Percentiles rank a stretch among this genome's conserved stretches.
Evolutionary conservation across 2,888 invertebrate genomes (phyloP).

Genomic region (Strigamia crassipes): DNA sequence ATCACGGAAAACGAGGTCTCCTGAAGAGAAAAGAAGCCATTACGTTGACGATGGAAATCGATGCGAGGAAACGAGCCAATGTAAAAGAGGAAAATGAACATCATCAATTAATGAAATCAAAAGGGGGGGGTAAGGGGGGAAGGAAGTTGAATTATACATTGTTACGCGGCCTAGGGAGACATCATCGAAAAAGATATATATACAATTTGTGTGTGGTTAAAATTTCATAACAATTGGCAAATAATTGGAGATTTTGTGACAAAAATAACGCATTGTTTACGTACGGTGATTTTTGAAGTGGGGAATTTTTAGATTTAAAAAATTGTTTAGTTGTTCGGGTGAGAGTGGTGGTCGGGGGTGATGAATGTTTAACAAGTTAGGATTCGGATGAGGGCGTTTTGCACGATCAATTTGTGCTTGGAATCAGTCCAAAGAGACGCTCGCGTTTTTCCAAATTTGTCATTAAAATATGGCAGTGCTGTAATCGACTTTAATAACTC

Average conservation of each 20-base stretch:
- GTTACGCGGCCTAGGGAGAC: no score
- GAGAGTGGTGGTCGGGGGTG: no score
- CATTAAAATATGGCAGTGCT: slow-evolving; percentile 39
- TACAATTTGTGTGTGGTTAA: no score
- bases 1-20: slow-evolving; percentile 35
- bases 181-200: no score
- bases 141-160: not conserved
- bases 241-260: no score
- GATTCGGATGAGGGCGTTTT: not conserved
- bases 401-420: not conserved
- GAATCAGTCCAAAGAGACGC: not conserved
- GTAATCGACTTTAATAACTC: slow-evolving; percentile 40
- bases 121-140: not conserved
- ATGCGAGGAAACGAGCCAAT: slow-evolving; percentile 37
- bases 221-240: no score
- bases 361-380: not conserved
- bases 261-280: no score
- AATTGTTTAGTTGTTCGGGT: no score
- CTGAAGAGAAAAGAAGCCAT: slow-evolving; percentile 38
- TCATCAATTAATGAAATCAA: slow-evolving; percentile 42
- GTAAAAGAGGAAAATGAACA: slow-evolving; percentile 40
- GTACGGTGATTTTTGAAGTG: no score
- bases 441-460: not conserved
- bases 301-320: no score
- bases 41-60: slow-evolving; percentile 25